Evolutionary conservation across 1,140 invertebrate species (phyloP).

Genomic region (Cydia amplana): DNA sequence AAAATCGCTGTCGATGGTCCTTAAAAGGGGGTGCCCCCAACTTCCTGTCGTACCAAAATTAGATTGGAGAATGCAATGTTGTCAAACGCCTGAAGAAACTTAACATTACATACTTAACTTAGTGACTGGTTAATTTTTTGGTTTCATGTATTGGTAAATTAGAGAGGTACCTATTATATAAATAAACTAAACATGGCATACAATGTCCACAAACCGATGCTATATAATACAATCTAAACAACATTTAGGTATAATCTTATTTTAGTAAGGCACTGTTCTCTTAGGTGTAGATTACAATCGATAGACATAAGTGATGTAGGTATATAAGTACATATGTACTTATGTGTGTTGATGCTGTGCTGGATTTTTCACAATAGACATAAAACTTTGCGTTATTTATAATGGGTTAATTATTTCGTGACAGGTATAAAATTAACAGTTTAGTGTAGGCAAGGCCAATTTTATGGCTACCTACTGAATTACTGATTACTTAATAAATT

Average conservation of each 20-base stretch:
- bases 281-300: constrained; percentile 4
- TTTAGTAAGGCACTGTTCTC: constrained; percentile 28
- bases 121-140: constrained; percentile 28
- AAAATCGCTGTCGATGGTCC: no score
- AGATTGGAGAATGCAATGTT: constrained; percentile 14
- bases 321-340: background rate
- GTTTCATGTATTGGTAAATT: constrained; percentile 19
- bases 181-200: background rate
- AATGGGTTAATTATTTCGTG: no score
- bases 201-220: background rate
- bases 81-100: background rate
- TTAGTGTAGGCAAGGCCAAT: no score
- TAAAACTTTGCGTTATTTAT: background rate
- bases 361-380: background rate
- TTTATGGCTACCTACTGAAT: no score
- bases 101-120: constrained; percentile 19
- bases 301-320: background rate
- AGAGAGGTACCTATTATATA: background rate
- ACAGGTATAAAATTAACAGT: no score
- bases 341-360: background rate
- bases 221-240: constrained; percentile 4
- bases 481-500: no score
- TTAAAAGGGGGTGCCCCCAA: no score
- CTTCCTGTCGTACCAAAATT: no score
- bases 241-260: constrained; percentile 19